A percentile compares a stretch with the other conserved stretches of the same genome.
Conservation (phyloP, 2,888 invertebrate species). For the Drosophila algonquin region DNA sequence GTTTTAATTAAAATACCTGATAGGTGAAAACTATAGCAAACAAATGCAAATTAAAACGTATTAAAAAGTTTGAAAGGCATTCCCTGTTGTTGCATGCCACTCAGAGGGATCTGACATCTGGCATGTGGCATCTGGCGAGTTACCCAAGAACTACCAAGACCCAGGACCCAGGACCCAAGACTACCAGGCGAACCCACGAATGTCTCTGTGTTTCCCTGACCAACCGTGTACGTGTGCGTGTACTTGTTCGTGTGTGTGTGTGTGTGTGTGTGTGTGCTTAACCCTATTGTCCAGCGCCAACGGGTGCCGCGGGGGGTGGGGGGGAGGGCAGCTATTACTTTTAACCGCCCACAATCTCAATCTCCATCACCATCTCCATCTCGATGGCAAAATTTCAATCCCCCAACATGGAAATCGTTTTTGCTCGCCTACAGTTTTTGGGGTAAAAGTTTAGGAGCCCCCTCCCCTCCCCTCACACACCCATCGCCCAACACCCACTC, state of each 20-base stretch:
- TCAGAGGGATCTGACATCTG: not conserved
- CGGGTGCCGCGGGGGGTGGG: no score
- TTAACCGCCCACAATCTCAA: not conserved
- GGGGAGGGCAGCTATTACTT: no score
- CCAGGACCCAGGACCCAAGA: no score
- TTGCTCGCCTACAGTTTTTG: constrained; percentile 3
- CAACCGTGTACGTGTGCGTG: not conserved
- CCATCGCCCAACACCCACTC: constrained; percentile 9
- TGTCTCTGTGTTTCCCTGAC: no score
- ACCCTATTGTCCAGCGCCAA: constrained; percentile 6
- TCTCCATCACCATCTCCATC: not conserved
- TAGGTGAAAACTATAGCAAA: not conserved
- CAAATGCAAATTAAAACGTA: constrained; percentile 1
- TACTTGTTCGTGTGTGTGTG: not conserved
- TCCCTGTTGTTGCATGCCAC: not conserved
- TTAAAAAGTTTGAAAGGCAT: not conserved
- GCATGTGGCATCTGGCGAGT: no score
- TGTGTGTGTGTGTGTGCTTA: constrained; percentile 11
- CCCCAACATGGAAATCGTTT: constrained; percentile 35
- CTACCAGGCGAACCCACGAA: no score
- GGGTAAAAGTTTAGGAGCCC: constrained; percentile 17
- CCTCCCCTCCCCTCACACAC: not conserved
- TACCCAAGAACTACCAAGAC: no score
- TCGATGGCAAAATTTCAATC: constrained; percentile 8
- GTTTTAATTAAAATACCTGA: not conserved